phyloP scores from a whole-genome alignment of 2,113 vertebrate genomes.

The Peucedramus taeniatus region DNA sequence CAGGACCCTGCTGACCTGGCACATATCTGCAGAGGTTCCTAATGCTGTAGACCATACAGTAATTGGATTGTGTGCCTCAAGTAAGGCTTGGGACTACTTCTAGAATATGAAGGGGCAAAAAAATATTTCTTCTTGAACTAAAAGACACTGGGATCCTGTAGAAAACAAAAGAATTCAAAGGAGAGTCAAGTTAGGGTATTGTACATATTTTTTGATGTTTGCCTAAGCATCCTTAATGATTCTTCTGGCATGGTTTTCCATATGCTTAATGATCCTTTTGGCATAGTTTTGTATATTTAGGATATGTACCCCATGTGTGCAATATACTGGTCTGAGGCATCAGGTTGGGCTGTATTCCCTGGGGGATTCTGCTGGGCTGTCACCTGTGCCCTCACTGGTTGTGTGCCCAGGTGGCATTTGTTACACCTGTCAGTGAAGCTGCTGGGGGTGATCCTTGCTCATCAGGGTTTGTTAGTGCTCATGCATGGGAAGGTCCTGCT shows the following conservation, averaged over 20 bases:
- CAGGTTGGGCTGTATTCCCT: fast-evolving
- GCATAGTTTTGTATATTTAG: background rate
- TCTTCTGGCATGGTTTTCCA: background rate
- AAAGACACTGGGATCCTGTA: background rate
- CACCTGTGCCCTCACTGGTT: background rate
- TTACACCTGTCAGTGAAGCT: background rate
- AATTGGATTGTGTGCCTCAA: background rate
- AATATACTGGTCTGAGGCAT: background rate
- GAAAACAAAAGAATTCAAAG: background rate
- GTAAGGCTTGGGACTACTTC: background rate
- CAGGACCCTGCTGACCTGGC: background rate
- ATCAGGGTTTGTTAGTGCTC: background rate
- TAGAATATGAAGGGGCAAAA: background rate
- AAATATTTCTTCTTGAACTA: background rate
- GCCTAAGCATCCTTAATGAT: background rate
- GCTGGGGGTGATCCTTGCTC: background rate
- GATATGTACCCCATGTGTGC: background rate
- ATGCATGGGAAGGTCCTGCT: fast-evolving
- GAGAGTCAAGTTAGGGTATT: background rate
- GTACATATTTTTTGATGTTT: background rate
- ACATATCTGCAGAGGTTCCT: background rate
- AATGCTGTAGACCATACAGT: background rate
- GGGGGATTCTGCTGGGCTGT: background rate
- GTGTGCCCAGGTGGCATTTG: background rate
- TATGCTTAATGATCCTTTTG: background rate